These are phyloP conservation scores for Laothoe populi DNA, from an alignment of 2,888 invertebrate genomes.

Conservation along the genomic window DNA sequence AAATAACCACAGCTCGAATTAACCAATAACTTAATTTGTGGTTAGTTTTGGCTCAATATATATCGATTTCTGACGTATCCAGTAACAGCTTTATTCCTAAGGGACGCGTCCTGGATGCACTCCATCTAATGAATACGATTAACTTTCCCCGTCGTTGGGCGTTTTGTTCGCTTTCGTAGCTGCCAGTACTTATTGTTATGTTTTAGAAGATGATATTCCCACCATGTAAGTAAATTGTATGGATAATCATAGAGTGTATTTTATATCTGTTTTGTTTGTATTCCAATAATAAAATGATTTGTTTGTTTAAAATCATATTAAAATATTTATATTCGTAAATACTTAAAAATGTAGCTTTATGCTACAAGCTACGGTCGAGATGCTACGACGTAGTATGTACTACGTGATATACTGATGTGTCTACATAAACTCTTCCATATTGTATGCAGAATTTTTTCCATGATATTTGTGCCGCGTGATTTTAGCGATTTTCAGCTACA, in stretches of 20 bases:
- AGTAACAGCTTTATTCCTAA: conserved; percentile 27
- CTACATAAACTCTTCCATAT: not conserved
- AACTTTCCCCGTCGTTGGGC: conserved; percentile 45
- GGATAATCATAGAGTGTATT: not conserved
- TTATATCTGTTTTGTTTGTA: not conserved
- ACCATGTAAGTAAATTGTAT: not conserved
- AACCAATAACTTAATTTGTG: conserved; percentile 10
- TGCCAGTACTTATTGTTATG: conserved; percentile 32
- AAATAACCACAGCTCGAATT: not conserved
- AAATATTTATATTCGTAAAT: no score
- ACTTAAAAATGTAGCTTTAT: not conserved
- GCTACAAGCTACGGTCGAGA: not conserved
- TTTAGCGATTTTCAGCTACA: conserved; percentile 20
- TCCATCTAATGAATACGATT: conserved; percentile 52
- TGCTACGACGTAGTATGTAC: conserved; percentile 12
- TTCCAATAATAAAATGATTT: not conserved
- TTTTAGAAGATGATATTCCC: not conserved
- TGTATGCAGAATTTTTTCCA: conserved; percentile 10
- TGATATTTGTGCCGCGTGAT: conserved; percentile 6
- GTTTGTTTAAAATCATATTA: no score
- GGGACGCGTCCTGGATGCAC: conserved; percentile 39
- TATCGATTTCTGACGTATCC: conserved; percentile 28
- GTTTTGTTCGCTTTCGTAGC: conserved; percentile 44
- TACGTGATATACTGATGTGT: not conserved
- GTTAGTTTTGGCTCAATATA: conserved; percentile 10